These are phyloP conservation scores for Brenthis hecate DNA, from an alignment of 2,888 invertebrate genomes.

Conservation along the genomic window DNA sequence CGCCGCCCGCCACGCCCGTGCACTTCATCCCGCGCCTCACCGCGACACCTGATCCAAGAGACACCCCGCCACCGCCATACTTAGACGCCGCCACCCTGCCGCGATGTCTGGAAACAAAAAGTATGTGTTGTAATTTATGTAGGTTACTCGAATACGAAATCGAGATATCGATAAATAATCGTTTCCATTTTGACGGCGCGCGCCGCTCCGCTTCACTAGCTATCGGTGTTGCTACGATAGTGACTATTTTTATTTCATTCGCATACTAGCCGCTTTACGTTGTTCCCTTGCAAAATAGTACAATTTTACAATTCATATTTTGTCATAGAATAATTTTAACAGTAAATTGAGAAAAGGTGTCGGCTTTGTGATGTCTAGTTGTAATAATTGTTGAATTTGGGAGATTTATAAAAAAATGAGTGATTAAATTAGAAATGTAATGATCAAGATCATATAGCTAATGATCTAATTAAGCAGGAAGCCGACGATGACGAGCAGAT, in stretches of 20 bases:
- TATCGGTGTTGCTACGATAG: conserved; percentile 58
- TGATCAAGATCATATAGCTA: conserved; percentile 20
- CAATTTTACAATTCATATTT: conserved; percentile 36
- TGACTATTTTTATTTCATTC: conserved; percentile 41
- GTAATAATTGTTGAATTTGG: conserved; percentile 10
- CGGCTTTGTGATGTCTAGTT: conserved; percentile 5
- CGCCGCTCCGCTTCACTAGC: conserved; percentile 60
- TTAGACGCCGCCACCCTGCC: conserved; percentile 80
- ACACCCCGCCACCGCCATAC: conserved; percentile 77
- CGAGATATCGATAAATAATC: conserved; percentile 49
- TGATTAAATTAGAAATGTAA: conserved; percentile 1
- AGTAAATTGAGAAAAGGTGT: not conserved
- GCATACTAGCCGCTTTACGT: conserved; percentile 35
- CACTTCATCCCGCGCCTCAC: conserved; percentile 84
- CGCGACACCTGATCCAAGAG: conserved; percentile 67
- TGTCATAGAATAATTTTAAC: conserved; percentile 26
- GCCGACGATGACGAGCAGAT: conserved; percentile 40
- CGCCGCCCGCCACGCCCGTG: conserved; percentile 65
- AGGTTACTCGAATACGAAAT: conserved; percentile 51
- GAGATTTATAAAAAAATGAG: conserved; percentile 6
- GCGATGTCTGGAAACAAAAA: conserved; percentile 67
- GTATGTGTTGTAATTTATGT: conserved; percentile 42
- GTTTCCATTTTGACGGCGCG: conserved; percentile 53
- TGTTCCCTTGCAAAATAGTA: conserved; percentile 37
- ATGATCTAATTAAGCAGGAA: conserved; percentile 38